Conservation (phyloP, 1,140 invertebrate species). For the Spodoptera litura region DNA sequence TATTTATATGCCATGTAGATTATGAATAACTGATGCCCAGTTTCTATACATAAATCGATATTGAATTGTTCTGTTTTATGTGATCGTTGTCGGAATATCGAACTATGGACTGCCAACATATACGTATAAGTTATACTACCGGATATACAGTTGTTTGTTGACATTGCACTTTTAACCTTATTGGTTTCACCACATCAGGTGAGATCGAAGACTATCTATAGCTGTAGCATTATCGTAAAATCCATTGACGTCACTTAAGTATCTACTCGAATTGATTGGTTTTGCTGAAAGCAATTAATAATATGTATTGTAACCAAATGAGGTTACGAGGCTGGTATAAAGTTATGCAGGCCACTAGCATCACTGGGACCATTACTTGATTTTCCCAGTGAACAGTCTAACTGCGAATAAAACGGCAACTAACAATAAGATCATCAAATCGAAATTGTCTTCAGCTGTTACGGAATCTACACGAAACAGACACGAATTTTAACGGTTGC, state of each 20-base stretch:
- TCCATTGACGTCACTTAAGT: slow-evolving; percentile 33
- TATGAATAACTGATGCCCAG: slow-evolving; percentile 24
- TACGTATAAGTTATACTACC: too few species aligned
- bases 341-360: slow-evolving; percentile 20
- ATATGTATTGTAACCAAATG: slow-evolving; percentile 41
- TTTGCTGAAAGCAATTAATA: slow-evolving; percentile 35
- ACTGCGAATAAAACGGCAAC: too few species aligned
- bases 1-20: slow-evolving; percentile 3
- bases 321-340: slow-evolving; percentile 28
- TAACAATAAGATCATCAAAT: too few species aligned
- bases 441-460: too few species aligned
- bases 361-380: slow-evolving; percentile 1
- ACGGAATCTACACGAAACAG: too few species aligned
- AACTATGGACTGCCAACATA: too few species aligned
- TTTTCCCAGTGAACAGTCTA: neutral
- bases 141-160: too few species aligned
- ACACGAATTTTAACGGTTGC: too few species aligned
- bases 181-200: neutral
- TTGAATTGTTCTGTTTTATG: neutral
- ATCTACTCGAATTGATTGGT: slow-evolving; percentile 25
- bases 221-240: slow-evolving; percentile 23
- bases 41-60: slow-evolving; percentile 26
- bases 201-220: slow-evolving; percentile 8
- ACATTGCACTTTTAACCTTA: neutral
- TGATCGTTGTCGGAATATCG: neutral